Conservation (phyloP, 2,888 invertebrate species). For the Meganola albula region DNA sequence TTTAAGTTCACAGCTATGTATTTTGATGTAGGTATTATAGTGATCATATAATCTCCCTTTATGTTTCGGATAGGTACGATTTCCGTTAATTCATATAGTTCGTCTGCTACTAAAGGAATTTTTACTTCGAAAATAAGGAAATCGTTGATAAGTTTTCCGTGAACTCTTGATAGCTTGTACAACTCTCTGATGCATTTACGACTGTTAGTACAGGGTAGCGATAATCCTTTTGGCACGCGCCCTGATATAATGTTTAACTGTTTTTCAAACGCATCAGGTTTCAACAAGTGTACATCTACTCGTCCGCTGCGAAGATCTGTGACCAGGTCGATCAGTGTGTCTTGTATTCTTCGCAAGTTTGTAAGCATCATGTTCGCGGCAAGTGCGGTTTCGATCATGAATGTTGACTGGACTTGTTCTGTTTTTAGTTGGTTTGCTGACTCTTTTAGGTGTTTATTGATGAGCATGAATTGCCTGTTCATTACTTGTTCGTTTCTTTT, state of each 20-base stretch:
- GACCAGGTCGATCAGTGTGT: not conserved
- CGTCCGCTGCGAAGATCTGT: not conserved
- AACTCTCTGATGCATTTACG: not conserved
- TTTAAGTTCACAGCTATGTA: no score
- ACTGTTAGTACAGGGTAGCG: conserved; percentile 1
- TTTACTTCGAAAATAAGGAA: conserved; percentile 1
- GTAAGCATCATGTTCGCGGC: conserved; percentile 2
- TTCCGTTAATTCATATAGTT: conserved; percentile 4
- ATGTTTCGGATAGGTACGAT: conserved; percentile 1
- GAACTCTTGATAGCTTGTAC: conserved; percentile 2
- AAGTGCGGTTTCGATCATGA: not conserved
- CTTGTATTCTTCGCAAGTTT: conserved; percentile 3
- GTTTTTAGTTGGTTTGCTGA: not conserved
- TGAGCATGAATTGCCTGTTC: conserved; percentile 1
- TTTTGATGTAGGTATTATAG: no score
- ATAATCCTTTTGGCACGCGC: conserved; percentile 1
- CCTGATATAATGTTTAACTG: not conserved
- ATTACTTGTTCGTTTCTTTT: not conserved
- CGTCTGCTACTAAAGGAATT: conserved; percentile 1
- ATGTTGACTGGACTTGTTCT: not conserved
- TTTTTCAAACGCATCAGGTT: conserved; percentile 1
- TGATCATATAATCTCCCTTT: no score
- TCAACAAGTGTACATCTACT: not conserved
- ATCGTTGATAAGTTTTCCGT: conserved; percentile 2
- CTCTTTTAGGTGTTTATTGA: conserved; percentile 1